Evolutionary conservation across 1,140 invertebrate genomes (phyloP), one percentile per base, ranked within the genome.

Genomic region (Temnothorax longispinosus): DNA sequence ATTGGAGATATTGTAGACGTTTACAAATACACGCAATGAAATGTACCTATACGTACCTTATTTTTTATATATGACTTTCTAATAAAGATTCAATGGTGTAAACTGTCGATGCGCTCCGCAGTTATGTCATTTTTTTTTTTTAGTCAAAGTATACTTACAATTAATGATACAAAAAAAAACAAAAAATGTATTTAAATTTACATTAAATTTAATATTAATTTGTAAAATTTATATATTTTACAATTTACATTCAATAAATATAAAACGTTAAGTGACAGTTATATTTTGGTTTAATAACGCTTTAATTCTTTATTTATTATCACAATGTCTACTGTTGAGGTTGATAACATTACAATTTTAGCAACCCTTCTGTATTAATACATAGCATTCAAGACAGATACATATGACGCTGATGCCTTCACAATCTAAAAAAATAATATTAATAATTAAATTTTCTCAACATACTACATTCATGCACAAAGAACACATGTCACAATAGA

Each of bases 351-450:
- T 38, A 35, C 6, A 1, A 15, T 11, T 41, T 58, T 13, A 21
- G 11, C 7, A 44, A 47, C 11, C 3, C 3, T 47, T 11, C 10
- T 47, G 47, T 47, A 52, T 84, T 7, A 87, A 58, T 87, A 87
- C 21, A 87, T 67, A 18, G 78, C 86, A 35, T 65, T 18, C 56
- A 84, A 58, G 13, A 87, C 69, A 1, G 86, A 87, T 35, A 64
- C 8, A 27, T 84, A 87, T 44, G 86, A 87, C 10, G 67, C 78
- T 15, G 78, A 84, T 15, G 78, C 58, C 13, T 75, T 87, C 8
- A 87, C 3, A 0, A 87, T 84, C 86, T 54, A 50, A 44, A 85
- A 15, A 18, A 8, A 38, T 18, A 32, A 15, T 2, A 35, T 44
- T 60, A 62, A 1, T 13, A 27, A 50, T 13, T 27, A 58, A 71